Base-by-base conservation (phyloP, 2,113 vertebrate genomes). In the Actenoides lindsayi region DNA sequence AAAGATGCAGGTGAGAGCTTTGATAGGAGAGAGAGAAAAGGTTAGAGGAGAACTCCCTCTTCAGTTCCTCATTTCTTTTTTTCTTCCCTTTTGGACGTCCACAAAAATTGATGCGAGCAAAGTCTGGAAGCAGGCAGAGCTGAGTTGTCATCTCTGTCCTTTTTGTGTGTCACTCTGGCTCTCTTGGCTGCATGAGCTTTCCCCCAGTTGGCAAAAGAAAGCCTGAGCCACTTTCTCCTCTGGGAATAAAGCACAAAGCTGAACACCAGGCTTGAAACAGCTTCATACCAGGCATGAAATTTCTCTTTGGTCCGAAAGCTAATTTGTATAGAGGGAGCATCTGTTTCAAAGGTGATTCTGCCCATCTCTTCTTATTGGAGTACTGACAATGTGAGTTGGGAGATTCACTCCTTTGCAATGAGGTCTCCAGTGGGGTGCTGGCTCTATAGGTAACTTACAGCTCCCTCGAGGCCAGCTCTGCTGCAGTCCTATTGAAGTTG, bases 201-300 rank as follows among this genome's bases (percentile, higher is more conserved):
- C 57, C 35, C 31, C 7, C 6, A 6, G 79, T 80, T 75, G 65
- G 48, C 39, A 83, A 83, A 85, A 93, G n/a, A 90, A 95, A 89
- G 39, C 76, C 78, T 39, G 46, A 90, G 56, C 62, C 48, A 33
- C 63, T 94, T 87, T 65, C 50, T 67, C 67, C 41, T 80, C 83
- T 56, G 71, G n/a, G 86, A 96, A 87, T 78, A 93, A 65, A 93
- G 50, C 28, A 74, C 30, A 89, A 81, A 89, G 86, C n/a, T 67
- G 90, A 94, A 91, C 87, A 93, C 59, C 79, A 82, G 31, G 10
- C 50, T 0, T 56, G 67, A 69, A 91, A 85, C 18, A 87, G 62
- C 62, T 51, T 33, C 70, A 48, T 50, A 39, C 23, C 85, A 93
- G 65, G 53, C 81, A n/a, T 10, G 67, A 93, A 91, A 82, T 93